Base-by-base conservation (phyloP, 2,888 invertebrate genomes). In the Hydriomena furcata region DNA sequence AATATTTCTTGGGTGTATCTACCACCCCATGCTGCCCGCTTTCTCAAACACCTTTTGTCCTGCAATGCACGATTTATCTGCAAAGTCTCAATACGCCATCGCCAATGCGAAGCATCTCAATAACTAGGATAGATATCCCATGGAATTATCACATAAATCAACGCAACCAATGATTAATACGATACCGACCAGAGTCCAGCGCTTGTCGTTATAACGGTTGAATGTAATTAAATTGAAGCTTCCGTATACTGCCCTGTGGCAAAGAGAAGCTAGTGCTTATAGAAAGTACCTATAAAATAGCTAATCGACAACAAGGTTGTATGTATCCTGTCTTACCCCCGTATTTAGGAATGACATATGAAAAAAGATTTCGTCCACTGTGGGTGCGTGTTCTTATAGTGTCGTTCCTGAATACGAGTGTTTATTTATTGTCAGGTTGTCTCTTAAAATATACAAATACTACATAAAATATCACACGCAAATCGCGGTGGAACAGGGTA, bases 91-190 rank as follows among this genome's bases (percentile, higher is more conserved):
- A 55, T 54, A 55, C 49, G 32, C 35, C 52, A 43, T 41, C 49
- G 32, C 35, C 52, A 43, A 36, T 66, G 66, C 68, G 67, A 65
- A 72, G 73, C 69, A 60, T 73, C 82, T 82, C 77, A 82, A 84
- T 84, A 81, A 76, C 24, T 38, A 66, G 69, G 67, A 73, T 75
- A 72, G 71, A 75, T 72, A 79, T 76, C 72, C 76, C 69, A 78
- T 79, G 69, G 78, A 79, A 84, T 84, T 84, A 85, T 82, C 78
- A 77, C 84, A 88, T 89, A 87, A 89, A 88, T 89, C 88, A 85
- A 81, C 58, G 51, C 47, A 63, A 64, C 65, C 78, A 68, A 82
- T 87, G 85, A 87, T 88, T 88, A 87, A 88, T 86, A 82, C 74
- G 72, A 75, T 71, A 68, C 43, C 76, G 79, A 82, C 75, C 75